Percentiles rank a stretch among this genome's conserved stretches.
phyloP scores from a whole-genome alignment of 2,888 invertebrate genomes.

The Scaptomyza flava region DNA sequence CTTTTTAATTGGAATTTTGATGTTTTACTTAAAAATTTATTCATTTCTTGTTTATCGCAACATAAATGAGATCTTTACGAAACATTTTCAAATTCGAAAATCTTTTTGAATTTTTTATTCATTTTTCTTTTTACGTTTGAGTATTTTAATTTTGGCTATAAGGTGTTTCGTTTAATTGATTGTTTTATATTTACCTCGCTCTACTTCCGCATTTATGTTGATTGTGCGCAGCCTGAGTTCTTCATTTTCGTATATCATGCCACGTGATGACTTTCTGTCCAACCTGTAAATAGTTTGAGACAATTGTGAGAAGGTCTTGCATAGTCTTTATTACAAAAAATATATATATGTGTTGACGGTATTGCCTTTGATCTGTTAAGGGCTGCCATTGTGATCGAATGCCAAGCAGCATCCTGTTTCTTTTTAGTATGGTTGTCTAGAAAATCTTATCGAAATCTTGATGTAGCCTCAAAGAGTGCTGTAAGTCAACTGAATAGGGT shows the following conservation, averaged over 20 bases:
- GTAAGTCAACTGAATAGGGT: constrained; percentile 75
- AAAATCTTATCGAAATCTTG: constrained; percentile 13
- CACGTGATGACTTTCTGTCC: constrained; percentile 95
- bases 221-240: constrained; percentile 94
- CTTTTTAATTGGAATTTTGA: constrained; percentile 67
- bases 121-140: not conserved
- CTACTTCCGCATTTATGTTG: constrained; percentile 96
- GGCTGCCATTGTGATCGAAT: constrained; percentile 71
- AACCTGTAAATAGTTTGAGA: constrained; percentile 86
- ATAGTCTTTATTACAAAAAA: not conserved
- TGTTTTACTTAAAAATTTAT: constrained; percentile 50
- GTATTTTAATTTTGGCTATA: not conserved
- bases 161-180: not conserved
- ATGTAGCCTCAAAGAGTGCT: constrained; percentile 66
- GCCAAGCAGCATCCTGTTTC: constrained; percentile 57
- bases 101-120: not conserved
- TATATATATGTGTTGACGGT: not conserved
- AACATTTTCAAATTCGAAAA: not conserved
- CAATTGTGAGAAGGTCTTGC: not conserved
- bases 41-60: constrained; percentile 38
- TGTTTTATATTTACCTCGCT: constrained; percentile 88
- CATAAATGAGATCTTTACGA: not conserved
- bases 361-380: constrained; percentile 68
- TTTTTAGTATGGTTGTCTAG: constrained; percentile 5
- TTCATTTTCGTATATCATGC: constrained; percentile 97